Evolutionary conservation across 2,888 invertebrate species (phyloP), one percentile per base, ranked within the genome.

Genomic region (Morinoia aosen): DNA sequence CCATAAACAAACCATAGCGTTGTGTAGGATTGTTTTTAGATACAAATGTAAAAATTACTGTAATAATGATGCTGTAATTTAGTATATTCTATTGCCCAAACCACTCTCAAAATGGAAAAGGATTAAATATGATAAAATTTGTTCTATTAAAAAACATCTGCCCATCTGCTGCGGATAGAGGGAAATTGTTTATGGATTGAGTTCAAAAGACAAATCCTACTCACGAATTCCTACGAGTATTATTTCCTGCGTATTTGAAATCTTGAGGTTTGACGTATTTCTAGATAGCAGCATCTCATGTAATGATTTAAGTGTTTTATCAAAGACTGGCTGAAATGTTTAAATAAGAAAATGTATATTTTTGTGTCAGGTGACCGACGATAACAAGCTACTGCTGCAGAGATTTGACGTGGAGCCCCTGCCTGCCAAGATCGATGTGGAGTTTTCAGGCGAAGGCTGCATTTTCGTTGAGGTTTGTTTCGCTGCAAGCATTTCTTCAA

Each of bases 361-460:
- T n/a, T n/a, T 76, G 10, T 76, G 76, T 33, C 33, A 76, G 76
- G 76, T 76, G 76, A 58, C 97, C 58, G 97, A 97, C 39, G 97
- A 97, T 4, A 98, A 98, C 97, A 97, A 97, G n/a, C 97, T 98
- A 96, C 97, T 98, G 95, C 97, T 97, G 16, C 97, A 97, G 95
- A 97, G 97, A 61, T 97, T 97, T 40, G 97, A 97, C 33, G 97
- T 98, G 14, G 97, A 97, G 7, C 97, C 97, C 1, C 96, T 97
- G 39, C 98, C 98, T 5, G 97, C 97, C 8, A 97, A 97, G 57
- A 97, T 98, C 0, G 97, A 97, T 95, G 97, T 98, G 64, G 97
- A 97, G 58, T 97, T 97, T 57, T 97, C 97, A 91, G 98, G 98
- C 16, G 97, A 97, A 95, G 98, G 98, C 48, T 98, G 98, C 97